A percentile compares a stretch with the other conserved stretches of the same genome.
Conservation (phyloP, 2,113 vertebrate genomes). For the Pardalotus punctatus region DNA sequence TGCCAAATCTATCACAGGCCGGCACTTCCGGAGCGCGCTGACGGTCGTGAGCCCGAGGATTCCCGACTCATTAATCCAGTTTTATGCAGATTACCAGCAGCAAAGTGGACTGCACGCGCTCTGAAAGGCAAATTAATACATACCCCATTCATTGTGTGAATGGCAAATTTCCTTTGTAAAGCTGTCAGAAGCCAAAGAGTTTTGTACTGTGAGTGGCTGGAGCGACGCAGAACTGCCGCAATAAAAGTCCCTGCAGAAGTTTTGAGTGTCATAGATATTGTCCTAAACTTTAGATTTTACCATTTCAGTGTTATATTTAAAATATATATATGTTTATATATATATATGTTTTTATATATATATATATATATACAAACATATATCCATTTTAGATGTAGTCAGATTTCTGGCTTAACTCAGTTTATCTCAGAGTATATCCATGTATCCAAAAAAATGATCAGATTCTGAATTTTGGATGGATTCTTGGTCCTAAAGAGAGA, state of each 20-base stretch:
- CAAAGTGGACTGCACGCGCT: slow-evolving; percentile 77
- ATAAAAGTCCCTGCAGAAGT: slow-evolving; percentile 9
- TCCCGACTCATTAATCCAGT: slow-evolving; percentile 84
- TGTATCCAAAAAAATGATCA: background rate
- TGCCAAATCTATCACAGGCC: slow-evolving; percentile 70
- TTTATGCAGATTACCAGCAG: slow-evolving; percentile 86
- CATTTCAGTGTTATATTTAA: background rate
- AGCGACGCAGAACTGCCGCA: background rate
- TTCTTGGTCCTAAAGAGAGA: background rate
- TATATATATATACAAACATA: too few relatives aligned
- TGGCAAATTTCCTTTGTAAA: slow-evolving; percentile 16
- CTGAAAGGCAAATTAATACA: slow-evolving; percentile 53
- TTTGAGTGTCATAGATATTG: background rate
- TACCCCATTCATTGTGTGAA: background rate
- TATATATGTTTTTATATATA: too few relatives aligned
- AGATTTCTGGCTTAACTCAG: background rate
- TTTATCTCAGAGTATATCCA: background rate
- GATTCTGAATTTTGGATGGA: background rate
- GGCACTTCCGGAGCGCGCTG: slow-evolving; percentile 85
- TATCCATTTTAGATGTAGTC: background rate
- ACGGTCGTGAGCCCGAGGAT: slow-evolving; percentile 84
- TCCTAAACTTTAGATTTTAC: background rate
- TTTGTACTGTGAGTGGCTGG: background rate
- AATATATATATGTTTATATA: too few relatives aligned
- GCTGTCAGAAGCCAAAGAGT: slow-evolving; percentile 23